Conservation (phyloP, 2,797 vertebrate species). For the Malacoctenus gilli region DNA sequence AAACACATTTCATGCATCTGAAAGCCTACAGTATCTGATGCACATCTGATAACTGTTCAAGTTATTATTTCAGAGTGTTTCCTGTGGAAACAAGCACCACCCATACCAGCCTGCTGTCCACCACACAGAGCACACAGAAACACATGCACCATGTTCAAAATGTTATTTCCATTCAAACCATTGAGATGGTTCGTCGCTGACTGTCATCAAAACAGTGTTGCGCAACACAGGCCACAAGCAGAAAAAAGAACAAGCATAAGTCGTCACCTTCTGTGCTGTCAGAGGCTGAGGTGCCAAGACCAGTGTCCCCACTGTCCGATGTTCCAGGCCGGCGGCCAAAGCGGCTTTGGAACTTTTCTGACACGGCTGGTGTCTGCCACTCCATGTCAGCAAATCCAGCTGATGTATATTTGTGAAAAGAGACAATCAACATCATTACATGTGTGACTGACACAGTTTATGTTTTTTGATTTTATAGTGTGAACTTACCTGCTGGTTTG, state of each 20-base stretch:
- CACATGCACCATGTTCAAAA: slow-evolving; percentile 1
- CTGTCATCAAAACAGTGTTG: slow-evolving; percentile 36
- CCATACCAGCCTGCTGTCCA: slow-evolving; percentile 20
- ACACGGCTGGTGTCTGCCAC: slow-evolving; percentile 89
- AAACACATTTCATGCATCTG: slow-evolving; percentile 13
- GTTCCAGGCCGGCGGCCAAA: slow-evolving; percentile 82
- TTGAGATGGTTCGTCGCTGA: background rate
- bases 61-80: slow-evolving; percentile 24
- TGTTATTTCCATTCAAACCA: slow-evolving; percentile 8
- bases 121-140: background rate
- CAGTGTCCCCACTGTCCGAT: slow-evolving; percentile 83
- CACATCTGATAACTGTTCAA: slow-evolving; percentile 25
- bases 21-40: slow-evolving; percentile 10
- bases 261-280: slow-evolving; percentile 89
- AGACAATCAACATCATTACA: slow-evolving; percentile 36
- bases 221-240: slow-evolving; percentile 33
- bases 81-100: slow-evolving; percentile 34
- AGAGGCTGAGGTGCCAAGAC: slow-evolving; percentile 85
- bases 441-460: background rate
- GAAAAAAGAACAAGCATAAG: slow-evolving; percentile 37
- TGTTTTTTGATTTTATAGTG: slow-evolving; percentile 3
- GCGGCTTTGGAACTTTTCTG: slow-evolving; percentile 85
- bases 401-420: slow-evolving; percentile 44
- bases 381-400: slow-evolving; percentile 81
- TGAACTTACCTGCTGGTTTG: slow-evolving; percentile 71